Percentiles rank a stretch among this genome's conserved stretches.
These are phyloP conservation scores for Agrotis ipsilon DNA, from an alignment of 2,888 invertebrate species.

Conservation along the genomic window DNA sequence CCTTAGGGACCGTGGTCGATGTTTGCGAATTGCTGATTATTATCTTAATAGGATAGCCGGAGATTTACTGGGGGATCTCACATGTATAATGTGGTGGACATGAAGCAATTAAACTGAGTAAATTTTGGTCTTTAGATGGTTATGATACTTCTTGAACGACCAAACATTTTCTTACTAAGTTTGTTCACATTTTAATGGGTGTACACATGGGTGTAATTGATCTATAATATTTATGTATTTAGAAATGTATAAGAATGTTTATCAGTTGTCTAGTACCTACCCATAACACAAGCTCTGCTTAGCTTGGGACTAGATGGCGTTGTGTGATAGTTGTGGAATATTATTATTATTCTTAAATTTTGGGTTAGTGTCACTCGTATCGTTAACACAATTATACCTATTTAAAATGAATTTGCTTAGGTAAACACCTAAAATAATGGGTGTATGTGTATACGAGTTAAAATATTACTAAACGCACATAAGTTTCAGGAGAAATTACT, in stretches of 20 bases:
- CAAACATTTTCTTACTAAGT: background rate
- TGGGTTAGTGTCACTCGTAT: background rate
- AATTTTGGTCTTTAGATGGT: constrained; percentile 25
- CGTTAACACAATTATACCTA: background rate
- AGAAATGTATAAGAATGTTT: too few relatives aligned
- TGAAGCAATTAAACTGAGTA: constrained; percentile 46
- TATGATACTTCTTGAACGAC: constrained; percentile 3
- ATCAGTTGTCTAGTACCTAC: too few relatives aligned
- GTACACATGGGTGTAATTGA: too few relatives aligned
- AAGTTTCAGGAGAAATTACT: too few relatives aligned
- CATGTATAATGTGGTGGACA: constrained; percentile 46
- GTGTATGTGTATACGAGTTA: too few relatives aligned
- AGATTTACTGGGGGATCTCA: constrained; percentile 79
- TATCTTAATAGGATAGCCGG: constrained; percentile 86
- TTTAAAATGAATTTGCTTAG: constrained; percentile 1
- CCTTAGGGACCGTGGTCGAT: constrained; percentile 74
- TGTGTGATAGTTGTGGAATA: too few relatives aligned
- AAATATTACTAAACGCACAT: too few relatives aligned
- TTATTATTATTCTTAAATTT: too few relatives aligned
- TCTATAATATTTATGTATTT: too few relatives aligned
- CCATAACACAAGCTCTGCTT: too few relatives aligned
- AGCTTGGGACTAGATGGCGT: too few relatives aligned
- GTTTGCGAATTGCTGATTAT: constrained; percentile 85
- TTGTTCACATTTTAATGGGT: background rate
- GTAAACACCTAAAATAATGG: too few relatives aligned